These are phyloP conservation scores for Enteromius viviparus DNA, from an alignment of 2,797 vertebrate genomes.

Conservation along the genomic window DNA sequence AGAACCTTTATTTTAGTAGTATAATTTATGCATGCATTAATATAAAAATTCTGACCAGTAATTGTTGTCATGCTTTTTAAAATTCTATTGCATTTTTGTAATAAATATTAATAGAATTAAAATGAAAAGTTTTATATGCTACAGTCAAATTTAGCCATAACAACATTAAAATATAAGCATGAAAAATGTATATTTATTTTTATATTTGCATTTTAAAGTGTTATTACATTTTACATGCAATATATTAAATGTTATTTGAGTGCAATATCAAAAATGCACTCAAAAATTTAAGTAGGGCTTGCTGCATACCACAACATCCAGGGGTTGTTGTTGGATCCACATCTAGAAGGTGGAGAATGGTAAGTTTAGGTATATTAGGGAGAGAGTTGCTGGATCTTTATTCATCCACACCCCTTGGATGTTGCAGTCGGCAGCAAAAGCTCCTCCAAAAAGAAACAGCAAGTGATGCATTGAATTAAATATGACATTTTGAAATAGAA, in stretches of 20 bases:
- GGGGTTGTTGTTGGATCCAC: no score
- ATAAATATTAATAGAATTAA: neutral
- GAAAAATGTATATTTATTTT: neutral
- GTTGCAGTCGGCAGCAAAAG: no score
- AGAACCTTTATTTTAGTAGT: neutral
- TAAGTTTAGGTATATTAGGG: no score
- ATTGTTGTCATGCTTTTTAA: neutral
- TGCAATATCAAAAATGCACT: no score
- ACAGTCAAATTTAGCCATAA: neutral
- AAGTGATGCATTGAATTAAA: neutral
- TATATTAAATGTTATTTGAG: no score
- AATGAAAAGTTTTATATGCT: neutral
- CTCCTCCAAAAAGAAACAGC: neutral
- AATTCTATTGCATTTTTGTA: neutral
- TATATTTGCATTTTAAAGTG: neutral
- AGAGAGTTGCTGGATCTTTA: no score
- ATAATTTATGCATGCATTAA: neutral
- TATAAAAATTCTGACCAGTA: neutral
- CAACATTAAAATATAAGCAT: no score
- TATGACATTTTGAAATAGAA: neutral
- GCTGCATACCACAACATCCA: no score
- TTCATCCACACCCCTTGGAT: no score
- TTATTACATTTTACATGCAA: neutral
- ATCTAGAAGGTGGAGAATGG: no score
- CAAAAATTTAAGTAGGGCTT: no score